Conservation (phyloP, 2,888 invertebrate species). For the Osedax frankpressi region DNA sequence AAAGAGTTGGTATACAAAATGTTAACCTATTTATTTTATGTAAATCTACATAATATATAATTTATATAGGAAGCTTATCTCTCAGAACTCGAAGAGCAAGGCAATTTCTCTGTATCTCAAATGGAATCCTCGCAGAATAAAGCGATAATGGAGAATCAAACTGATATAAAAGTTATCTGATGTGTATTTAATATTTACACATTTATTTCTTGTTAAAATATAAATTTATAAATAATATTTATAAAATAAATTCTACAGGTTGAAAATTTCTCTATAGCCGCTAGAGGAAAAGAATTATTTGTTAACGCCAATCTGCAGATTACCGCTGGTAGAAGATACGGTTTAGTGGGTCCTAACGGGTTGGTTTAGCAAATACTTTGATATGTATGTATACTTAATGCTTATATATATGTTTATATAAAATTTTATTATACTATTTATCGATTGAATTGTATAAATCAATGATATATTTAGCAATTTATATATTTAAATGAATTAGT, state of each 20-base stretch:
- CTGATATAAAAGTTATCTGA: slow-evolving; percentile 74
- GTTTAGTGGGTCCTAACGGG: slow-evolving; percentile 95
- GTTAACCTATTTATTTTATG: too few relatives aligned
- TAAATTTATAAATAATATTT: too few relatives aligned
- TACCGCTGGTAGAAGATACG: slow-evolving; percentile 83
- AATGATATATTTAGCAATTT: too few relatives aligned
- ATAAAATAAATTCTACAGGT: slow-evolving; percentile 39
- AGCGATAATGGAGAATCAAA: slow-evolving; percentile 63
- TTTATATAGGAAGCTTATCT: slow-evolving; percentile 29
- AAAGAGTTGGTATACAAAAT: slow-evolving; percentile 32
- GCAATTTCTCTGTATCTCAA: slow-evolving; percentile 87
- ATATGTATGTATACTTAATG: too few relatives aligned
- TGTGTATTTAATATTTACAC: background rate
- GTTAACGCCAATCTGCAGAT: slow-evolving; percentile 86
- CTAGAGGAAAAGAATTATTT: slow-evolving; percentile 91
- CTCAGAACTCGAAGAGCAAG: slow-evolving; percentile 42
- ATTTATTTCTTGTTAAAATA: background rate
- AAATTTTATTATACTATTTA: too few relatives aligned
- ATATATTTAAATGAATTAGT: background rate
- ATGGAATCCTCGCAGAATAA: slow-evolving; percentile 50
- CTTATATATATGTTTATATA: too few relatives aligned
- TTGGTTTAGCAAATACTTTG: slow-evolving; percentile 48
- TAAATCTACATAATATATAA: too few relatives aligned
- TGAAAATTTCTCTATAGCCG: slow-evolving; percentile 92
- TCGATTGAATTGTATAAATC: too few relatives aligned